Evolutionary conservation across 1,140 invertebrate species (phyloP).

Genomic region (Temnothorax longispinosus): DNA sequence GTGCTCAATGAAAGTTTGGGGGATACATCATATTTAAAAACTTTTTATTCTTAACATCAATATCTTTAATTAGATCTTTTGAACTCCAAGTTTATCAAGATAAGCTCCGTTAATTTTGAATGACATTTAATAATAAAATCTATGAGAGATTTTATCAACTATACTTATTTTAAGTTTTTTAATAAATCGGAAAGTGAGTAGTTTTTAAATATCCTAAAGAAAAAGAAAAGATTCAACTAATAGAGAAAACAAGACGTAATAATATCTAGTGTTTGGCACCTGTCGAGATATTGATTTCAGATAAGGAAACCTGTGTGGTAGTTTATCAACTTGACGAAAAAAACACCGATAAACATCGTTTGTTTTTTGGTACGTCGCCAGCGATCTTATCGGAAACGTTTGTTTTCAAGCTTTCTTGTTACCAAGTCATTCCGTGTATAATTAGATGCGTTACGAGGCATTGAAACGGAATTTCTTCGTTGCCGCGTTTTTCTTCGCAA

Average conservation of each 20-base stretch:
- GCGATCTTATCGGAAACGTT: not conserved
- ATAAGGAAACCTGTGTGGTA: not conserved
- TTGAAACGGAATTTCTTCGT: constrained; percentile 13
- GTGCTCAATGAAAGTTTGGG: too few relatives aligned
- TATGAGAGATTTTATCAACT: too few relatives aligned
- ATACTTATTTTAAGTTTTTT: not conserved
- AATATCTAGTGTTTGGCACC: not conserved
- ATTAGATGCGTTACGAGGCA: constrained; percentile 17
- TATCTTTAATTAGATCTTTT: not conserved
- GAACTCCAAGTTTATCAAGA: not conserved
- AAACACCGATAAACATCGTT: not conserved
- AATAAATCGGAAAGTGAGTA: not conserved
- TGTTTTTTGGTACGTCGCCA: not conserved
- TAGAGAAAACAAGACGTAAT: not conserved
- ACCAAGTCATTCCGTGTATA: not conserved
- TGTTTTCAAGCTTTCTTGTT: not conserved
- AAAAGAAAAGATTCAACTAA: not conserved
- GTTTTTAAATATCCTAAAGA: not conserved
- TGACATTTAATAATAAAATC: not conserved
- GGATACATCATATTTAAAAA: not conserved
- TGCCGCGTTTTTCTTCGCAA: not conserved
- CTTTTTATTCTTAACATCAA: not conserved
- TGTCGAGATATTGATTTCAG: constrained; percentile 29
- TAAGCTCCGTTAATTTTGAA: not conserved
- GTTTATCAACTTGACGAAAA: constrained; percentile 3